Percentiles rank a stretch among this genome's conserved stretches.
These are phyloP conservation scores for Tachina fera DNA, from an alignment of 2,888 invertebrate species.

Conservation along the genomic window DNA sequence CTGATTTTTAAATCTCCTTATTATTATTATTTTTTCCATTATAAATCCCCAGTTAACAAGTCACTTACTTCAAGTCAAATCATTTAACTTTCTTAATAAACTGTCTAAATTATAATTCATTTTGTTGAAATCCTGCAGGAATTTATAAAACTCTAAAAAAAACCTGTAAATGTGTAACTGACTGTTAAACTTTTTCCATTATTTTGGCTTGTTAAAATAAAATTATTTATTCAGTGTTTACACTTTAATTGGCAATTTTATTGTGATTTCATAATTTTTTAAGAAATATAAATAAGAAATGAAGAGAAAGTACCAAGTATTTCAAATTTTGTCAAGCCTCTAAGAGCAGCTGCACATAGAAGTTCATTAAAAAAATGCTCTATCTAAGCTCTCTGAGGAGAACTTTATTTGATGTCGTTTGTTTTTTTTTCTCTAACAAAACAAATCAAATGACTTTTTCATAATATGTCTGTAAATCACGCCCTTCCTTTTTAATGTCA, in stretches of 20 bases:
- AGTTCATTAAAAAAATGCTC: conserved; percentile 22
- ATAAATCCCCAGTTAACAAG: background rate
- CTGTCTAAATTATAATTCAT: conserved; percentile 16
- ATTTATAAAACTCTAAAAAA: conserved; percentile 8
- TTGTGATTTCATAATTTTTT: conserved; percentile 47
- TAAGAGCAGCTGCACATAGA: background rate
- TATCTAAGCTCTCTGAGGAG: conserved; percentile 58
- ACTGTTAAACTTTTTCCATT: conserved; percentile 57
- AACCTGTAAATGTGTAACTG: conserved; percentile 22
- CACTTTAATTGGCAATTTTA: conserved; percentile 56
- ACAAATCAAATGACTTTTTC: conserved; percentile 39
- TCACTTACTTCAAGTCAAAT: background rate
- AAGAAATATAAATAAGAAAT: background rate
- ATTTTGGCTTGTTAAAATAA: conserved; percentile 38
- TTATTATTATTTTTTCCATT: background rate
- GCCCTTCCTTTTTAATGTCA: background rate
- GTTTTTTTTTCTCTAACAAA: background rate
- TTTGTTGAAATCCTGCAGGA: conserved; percentile 46
- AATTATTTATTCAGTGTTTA: conserved; percentile 56
- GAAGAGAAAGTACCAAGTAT: background rate
- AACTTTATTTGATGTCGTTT: conserved; percentile 11
- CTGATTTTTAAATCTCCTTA: background rate
- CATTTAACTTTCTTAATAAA: conserved; percentile 17
- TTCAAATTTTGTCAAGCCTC: conserved; percentile 36
- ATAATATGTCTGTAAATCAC: background rate